Evolutionary conservation across 2,113 vertebrate species (phyloP).

Genomic region (Panthera leo): DNA sequence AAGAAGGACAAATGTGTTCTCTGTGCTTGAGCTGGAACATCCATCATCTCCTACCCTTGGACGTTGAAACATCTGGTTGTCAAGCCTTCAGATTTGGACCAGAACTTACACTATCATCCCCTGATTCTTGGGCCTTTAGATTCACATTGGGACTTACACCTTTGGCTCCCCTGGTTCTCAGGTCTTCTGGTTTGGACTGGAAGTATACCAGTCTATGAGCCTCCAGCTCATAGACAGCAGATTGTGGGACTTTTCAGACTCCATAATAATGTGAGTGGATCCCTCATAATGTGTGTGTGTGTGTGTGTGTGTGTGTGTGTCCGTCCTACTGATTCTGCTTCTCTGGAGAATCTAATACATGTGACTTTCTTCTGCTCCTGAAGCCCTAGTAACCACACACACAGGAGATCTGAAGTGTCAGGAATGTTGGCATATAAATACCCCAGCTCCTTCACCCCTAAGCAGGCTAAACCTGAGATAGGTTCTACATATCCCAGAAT

Average conservation of each 20-base stretch:
- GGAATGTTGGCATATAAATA: background rate
- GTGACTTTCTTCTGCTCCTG: background rate
- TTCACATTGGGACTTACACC: background rate
- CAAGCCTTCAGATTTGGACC: background rate
- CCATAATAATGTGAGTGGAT: background rate
- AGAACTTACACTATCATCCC: background rate
- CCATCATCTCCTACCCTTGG: background rate
- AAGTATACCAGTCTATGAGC: background rate
- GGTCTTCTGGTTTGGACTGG: background rate
- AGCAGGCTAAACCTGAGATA: background rate
- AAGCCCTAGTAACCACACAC: background rate
- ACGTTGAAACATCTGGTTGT: background rate
- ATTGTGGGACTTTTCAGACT: background rate
- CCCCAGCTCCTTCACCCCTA: background rate
- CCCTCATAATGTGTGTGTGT: background rate
- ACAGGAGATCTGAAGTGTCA: background rate
- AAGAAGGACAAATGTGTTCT: background rate
- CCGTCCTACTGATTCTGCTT: background rate
- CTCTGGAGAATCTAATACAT: background rate
- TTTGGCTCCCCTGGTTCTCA: background rate
- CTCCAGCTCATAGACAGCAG: background rate
- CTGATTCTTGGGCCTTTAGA: background rate
- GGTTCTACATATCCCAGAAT: background rate
- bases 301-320: background rate
- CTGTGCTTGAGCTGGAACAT: background rate